Evolutionary conservation across 2,888 invertebrate species (phyloP).

Genomic region (Eristalinus sepulchralis): DNA sequence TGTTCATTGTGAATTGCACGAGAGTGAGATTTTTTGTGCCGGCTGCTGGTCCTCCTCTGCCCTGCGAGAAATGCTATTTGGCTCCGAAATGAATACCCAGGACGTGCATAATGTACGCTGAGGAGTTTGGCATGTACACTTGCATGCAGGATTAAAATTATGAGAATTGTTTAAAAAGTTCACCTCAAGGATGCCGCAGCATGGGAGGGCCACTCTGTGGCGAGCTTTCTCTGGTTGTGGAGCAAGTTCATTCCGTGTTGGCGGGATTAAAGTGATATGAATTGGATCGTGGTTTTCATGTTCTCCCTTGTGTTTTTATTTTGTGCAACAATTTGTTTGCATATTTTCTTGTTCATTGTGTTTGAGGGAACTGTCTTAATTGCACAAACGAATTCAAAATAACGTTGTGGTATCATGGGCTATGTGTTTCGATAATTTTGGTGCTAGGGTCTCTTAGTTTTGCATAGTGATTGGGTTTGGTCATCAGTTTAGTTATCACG

Average conservation of each 20-base stretch:
- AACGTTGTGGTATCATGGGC: too few species aligned
- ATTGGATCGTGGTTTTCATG: not conserved
- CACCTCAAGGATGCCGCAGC: not conserved
- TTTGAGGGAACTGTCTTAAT: too few species aligned
- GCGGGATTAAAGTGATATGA: not conserved
- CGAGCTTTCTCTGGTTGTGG: not conserved
- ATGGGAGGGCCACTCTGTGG: not conserved
- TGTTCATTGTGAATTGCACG: not conserved
- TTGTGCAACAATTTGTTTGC: not conserved
- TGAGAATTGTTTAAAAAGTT: slow-evolving; percentile 9
- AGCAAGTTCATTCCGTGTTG: not conserved
- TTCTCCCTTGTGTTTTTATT: not conserved
- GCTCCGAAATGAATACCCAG: not conserved
- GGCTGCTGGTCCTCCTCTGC: not conserved
- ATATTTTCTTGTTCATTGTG: too few species aligned
- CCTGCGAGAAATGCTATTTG: not conserved
- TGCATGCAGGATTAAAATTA: not conserved
- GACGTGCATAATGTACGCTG: not conserved
- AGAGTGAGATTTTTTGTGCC: not conserved
- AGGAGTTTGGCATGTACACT: slow-evolving; percentile 2
- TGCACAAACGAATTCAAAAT: too few species aligned
- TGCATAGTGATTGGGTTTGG: too few species aligned
- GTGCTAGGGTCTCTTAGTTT: too few species aligned
- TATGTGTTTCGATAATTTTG: too few species aligned
- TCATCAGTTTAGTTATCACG: too few species aligned